phyloP scores from a whole-genome alignment of 2,888 invertebrate species.

The Shargacucullia verbasci region DNA sequence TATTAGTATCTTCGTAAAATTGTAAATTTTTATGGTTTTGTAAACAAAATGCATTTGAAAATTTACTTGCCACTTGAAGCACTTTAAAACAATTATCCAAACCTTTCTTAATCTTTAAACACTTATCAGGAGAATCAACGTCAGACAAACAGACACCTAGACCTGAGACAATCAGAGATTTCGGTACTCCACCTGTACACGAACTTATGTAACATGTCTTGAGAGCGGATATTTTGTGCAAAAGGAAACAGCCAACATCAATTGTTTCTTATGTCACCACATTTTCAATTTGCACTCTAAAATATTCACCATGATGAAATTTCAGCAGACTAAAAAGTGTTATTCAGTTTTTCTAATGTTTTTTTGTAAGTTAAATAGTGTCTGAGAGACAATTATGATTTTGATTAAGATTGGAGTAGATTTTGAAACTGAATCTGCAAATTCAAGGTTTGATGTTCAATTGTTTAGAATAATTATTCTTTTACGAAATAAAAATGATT shows the following conservation, averaged over 20 bases:
- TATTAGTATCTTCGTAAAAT: no score
- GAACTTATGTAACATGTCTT: constrained; percentile 35
- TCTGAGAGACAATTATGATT: no score
- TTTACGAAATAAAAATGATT: no score
- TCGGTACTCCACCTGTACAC: neutral
- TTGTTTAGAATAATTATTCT: no score
- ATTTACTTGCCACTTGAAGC: no score
- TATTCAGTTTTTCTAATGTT: neutral
- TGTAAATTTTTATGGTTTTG: no score
- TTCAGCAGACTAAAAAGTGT: neutral
- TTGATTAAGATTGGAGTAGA: no score
- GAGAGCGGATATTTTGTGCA: constrained; percentile 34
- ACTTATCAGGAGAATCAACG: neutral
- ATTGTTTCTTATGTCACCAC: constrained; percentile 52
- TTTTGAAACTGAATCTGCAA: no score
- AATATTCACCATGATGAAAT: neutral
- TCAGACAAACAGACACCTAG: constrained; percentile 10
- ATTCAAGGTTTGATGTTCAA: no score
- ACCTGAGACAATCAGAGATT: constrained; percentile 1
- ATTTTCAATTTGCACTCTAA: constrained; percentile 40
- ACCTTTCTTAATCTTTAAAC: no score
- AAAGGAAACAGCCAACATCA: constrained; percentile 38
- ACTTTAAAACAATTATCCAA: no score
- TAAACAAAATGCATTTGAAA: no score
- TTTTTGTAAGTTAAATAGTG: neutral